phyloP scores from a whole-genome alignment of 2,888 invertebrate species.

The Melanotus villosus region DNA sequence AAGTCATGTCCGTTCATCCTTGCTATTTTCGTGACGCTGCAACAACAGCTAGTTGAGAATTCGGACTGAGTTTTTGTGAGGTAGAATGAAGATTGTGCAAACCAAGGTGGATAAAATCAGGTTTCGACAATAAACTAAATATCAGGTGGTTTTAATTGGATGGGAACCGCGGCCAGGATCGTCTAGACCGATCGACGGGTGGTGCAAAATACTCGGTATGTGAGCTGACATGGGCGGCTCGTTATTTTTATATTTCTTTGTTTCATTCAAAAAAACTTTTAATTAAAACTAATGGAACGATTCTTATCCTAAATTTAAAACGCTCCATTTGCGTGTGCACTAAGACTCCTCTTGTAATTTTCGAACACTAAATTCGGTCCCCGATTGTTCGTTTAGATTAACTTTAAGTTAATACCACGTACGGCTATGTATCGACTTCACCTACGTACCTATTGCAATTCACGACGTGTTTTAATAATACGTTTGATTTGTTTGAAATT shows the following conservation, averaged over 20 bases:
- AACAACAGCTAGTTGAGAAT: conserved; percentile 22
- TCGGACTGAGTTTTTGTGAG: conserved; percentile 35
- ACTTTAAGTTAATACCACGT: not conserved
- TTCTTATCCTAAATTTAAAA: conserved; percentile 51
- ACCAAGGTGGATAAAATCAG: conserved; percentile 62
- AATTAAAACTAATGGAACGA: conserved; percentile 67
- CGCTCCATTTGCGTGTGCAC: conserved; percentile 19
- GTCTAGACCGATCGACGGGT: conserved; percentile 64
- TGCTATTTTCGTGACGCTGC: conserved; percentile 17
- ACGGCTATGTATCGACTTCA: not conserved
- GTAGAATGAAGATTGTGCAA: conserved; percentile 50
- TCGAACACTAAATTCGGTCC: not conserved
- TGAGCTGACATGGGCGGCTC: conserved; percentile 50
- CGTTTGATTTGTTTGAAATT: conserved; percentile 10
- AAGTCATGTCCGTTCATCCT: conserved; percentile 18
- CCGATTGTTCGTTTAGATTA: not conserved
- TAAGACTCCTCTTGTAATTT: not conserved
- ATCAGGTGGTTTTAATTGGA: conserved; percentile 66
- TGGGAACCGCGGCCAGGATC: conserved; percentile 62
- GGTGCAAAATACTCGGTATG: conserved; percentile 64
- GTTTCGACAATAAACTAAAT: conserved; percentile 66
- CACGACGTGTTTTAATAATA: conserved; percentile 18
- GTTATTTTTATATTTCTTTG: conserved; percentile 36
- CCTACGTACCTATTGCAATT: conserved; percentile 8
- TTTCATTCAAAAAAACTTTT: conserved; percentile 50